Conservation (phyloP, 64 coral and sea anemone genomes). For the Actinia equina region DNA sequence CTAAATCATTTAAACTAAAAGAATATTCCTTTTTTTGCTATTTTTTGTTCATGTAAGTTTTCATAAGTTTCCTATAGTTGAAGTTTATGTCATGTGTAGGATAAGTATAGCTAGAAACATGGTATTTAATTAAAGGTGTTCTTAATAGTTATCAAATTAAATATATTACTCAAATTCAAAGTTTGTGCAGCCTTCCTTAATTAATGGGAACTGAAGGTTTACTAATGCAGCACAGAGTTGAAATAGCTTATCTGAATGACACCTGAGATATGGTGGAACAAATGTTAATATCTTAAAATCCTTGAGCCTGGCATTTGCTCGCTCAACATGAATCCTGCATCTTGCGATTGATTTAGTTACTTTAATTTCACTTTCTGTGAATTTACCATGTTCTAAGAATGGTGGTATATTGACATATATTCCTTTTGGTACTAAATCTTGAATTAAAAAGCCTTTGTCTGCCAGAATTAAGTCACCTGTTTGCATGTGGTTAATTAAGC, state of each 20-base stretch:
- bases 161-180: no score
- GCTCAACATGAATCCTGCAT: constrained; percentile 39
- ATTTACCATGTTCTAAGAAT: constrained; percentile 29
- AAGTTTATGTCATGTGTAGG: no score
- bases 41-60: no score
- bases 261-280: constrained; percentile 27
- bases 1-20: no score
- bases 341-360: constrained; percentile 30
- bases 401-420: constrained; percentile 39
- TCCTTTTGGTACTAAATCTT: constrained; percentile 22
- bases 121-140: no score
- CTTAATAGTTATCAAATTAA: no score
- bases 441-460: constrained; percentile 31
- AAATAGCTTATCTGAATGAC: constrained; percentile 25
- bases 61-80: no score
- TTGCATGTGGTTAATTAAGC: not conserved
- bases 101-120: no score
- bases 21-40: no score
- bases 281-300: constrained; percentile 43
- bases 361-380: constrained; percentile 24
- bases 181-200: constrained; percentile 31
- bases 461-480: constrained; percentile 27
- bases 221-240: constrained; percentile 44
- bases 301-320: constrained; percentile 41
- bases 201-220: constrained; percentile 43